Evolutionary conservation across 1,140 invertebrate genomes (phyloP).

Genomic region (Cyclina sinensis): DNA sequence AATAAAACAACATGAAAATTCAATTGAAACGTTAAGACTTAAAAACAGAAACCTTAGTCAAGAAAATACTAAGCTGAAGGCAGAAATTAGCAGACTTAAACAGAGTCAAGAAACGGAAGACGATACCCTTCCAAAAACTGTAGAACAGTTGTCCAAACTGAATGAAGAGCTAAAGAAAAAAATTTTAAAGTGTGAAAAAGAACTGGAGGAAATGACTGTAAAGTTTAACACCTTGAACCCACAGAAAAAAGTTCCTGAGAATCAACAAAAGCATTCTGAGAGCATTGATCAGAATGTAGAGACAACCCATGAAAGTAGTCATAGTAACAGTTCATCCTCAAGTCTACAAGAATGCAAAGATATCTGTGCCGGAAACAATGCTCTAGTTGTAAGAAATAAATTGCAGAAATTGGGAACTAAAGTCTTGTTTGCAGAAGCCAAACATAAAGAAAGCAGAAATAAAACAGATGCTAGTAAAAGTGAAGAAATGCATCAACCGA

Average conservation of each 20-base stretch:
- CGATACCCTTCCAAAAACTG: neutral
- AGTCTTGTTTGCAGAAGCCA: neutral
- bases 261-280: no score
- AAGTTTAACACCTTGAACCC: neutral
- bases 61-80: neutral
- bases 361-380: neutral
- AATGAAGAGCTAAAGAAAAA: slow-evolving; percentile 4
- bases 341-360: slow-evolving; percentile 22
- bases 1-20: neutral
- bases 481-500: neutral
- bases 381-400: neutral
- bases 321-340: neutral
- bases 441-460: neutral
- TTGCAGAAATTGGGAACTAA: neutral
- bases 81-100: neutral
- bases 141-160: neutral
- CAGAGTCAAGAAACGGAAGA: neutral
- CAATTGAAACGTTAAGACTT: neutral
- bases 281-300: neutral
- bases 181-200: neutral
- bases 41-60: neutral
- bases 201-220: neutral
- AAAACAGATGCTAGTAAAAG: neutral
- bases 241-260: neutral
- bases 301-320: neutral